These are phyloP conservation scores for Parapristionchus giblindavisi DNA, from an alignment of 2,888 invertebrate species.

Conservation along the genomic window DNA sequence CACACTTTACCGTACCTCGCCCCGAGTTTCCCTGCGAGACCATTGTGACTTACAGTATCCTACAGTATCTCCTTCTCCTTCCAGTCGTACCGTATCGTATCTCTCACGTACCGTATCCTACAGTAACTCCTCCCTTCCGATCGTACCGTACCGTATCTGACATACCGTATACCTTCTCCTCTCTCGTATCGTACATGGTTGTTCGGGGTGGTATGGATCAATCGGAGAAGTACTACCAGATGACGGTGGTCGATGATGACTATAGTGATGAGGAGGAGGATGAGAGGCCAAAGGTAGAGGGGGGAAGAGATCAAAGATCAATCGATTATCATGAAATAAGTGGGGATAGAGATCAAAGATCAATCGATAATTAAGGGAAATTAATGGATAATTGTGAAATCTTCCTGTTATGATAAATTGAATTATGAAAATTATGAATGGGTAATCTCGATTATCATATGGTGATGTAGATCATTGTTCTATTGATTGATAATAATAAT, in stretches of 20 bases:
- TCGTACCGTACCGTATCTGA: background rate
- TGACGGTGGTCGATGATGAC: constrained; percentile 55
- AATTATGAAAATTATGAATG: too few species aligned
- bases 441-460: too few species aligned
- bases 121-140: too few species aligned
- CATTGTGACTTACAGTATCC: too few species aligned
- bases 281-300: background rate
- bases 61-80: too few species aligned
- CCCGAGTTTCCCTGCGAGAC: too few species aligned
- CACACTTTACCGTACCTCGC: too few species aligned
- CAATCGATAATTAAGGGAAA: background rate
- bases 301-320: background rate
- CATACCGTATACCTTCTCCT: constrained; percentile 8
- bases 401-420: too few species aligned
- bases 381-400: background rate
- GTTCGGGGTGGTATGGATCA: constrained; percentile 24
- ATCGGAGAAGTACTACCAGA: constrained; percentile 53
- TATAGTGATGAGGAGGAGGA: constrained; percentile 44
- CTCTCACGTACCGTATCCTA: too few species aligned
- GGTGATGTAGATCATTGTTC: too few species aligned
- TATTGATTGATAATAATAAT: too few species aligned
- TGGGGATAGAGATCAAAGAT: background rate
- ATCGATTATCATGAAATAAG: background rate
- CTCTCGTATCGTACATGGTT: constrained; percentile 16
- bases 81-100: too few species aligned